Evolutionary conservation across 2,113 vertebrate genomes (phyloP), one percentile per base, ranked within the genome.

Genomic region (Oenanthe melanoleuca): DNA sequence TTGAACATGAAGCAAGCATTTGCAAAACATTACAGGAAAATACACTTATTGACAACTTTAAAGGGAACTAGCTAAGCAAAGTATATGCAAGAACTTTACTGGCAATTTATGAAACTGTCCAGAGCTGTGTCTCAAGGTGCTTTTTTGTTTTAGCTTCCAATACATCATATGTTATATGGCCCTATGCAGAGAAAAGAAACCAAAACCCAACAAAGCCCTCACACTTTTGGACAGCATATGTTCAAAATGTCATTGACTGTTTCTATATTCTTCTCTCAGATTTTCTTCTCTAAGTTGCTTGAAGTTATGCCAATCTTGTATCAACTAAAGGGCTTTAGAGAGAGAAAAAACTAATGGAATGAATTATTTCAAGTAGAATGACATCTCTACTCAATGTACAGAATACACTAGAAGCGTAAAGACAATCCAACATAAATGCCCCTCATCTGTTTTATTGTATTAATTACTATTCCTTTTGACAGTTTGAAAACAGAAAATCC

Each of bases 91-190:
- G 52, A 78, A 90, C 7, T 63, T 84, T 78, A 77, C 86, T 87
- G 61, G 77, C 61, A 91, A 69, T 65, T 45, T 65, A 70, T 59
- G 47, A 85, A 94, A 72, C 42, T 45, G n/a, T 7, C 25, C 53
- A 91, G 79, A 87, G 25, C 49, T 61, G 40, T 49, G 42, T 80
- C 59, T 89, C 64, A 91, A 75, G 69, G 84, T 86, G 52, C 17
- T 88, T 94, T 89, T 94, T 42, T 44, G 59, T 66, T 95, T 93
- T 87, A 55, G n/a, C 34, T 72, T 92, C 26, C 50, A 87, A 50
- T 73, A 66, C 13, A 80, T 94, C 71, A 79, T 24, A 77, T 2
- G 4, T 7, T 81, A 80, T 7, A 83, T 21, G 29, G 53, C 15
- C 11, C 42, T 67, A 25, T 37, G 42, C 29, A 85, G n/a, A 80